These are phyloP conservation scores for Trichomalopsis sarcophagae DNA, from an alignment of 1,140 invertebrate genomes.

Conservation along the genomic window DNA sequence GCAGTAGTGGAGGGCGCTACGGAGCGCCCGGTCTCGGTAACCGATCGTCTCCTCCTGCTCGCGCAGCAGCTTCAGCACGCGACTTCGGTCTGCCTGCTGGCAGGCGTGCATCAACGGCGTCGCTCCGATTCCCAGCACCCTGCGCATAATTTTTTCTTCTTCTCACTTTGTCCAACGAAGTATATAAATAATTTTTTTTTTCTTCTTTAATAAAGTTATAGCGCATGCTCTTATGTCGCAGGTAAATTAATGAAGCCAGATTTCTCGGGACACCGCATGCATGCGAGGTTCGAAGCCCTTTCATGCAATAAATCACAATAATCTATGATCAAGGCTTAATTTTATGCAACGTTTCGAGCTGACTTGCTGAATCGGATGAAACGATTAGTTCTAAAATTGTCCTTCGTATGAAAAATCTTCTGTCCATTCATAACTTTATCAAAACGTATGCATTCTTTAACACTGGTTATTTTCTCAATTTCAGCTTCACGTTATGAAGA, in stretches of 20 bases:
- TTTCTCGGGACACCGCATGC: neutral
- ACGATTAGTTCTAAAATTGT: neutral
- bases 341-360: neutral
- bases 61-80: slow-evolving; percentile 75
- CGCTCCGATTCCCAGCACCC: slow-evolving; percentile 74
- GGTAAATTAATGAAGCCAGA: no score
- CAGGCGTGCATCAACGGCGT: slow-evolving; percentile 93
- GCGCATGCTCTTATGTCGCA: no score
- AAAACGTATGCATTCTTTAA: neutral
- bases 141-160: slow-evolving; percentile 49
- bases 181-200: no score
- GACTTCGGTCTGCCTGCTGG: slow-evolving; percentile 82
- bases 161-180: no score
- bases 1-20: slow-evolving; percentile 95
- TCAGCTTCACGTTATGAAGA: no score
- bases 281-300: neutral
- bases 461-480: neutral
- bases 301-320: neutral
- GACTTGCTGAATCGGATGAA: neutral
- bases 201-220: no score
- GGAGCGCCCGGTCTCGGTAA: slow-evolving; percentile 86
- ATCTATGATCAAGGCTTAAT: neutral
- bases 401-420: no score
- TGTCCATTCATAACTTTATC: no score
- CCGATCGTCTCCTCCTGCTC: slow-evolving; percentile 72